These are phyloP conservation scores for Grantiella picta DNA, from an alignment of 2,113 vertebrate species.

Conservation along the genomic window DNA sequence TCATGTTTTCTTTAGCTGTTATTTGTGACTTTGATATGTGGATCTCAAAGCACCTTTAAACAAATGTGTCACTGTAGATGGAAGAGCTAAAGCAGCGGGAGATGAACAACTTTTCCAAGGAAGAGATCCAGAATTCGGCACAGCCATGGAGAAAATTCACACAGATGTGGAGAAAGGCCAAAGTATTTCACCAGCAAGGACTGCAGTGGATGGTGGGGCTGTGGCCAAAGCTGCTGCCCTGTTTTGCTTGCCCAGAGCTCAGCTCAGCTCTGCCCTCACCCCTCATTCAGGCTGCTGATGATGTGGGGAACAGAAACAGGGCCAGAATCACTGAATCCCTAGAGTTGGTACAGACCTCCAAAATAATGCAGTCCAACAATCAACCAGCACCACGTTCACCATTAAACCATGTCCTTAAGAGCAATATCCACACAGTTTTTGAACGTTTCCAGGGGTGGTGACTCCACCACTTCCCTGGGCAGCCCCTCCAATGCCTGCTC, in stretches of 20 bases:
- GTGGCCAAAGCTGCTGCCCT: background rate
- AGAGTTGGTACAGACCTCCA: background rate
- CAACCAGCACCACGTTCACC: background rate
- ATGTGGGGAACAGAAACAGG: background rate
- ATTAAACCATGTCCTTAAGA: background rate
- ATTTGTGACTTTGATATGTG: conserved; percentile 8
- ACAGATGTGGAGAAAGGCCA: background rate
- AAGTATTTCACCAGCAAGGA: background rate
- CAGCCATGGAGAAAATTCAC: background rate
- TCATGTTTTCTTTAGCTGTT: conserved; percentile 21
- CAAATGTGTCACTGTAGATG: background rate
- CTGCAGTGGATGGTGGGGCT: too few relatives aligned
- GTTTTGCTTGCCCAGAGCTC: background rate
- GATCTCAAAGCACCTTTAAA: conserved; percentile 22
- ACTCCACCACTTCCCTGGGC: background rate
- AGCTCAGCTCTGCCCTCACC: background rate
- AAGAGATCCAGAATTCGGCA: background rate
- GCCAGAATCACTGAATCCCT: background rate
- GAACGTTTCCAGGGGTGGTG: background rate
- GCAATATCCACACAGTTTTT: background rate
- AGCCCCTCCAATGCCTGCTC: background rate
- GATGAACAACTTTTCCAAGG: background rate
- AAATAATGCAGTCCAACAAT: background rate
- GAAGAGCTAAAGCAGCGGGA: background rate
- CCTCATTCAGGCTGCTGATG: too few relatives aligned